Percentiles rank a stretch among this genome's conserved stretches.
Conservation (phyloP, 2,888 invertebrate genomes). For the Drosophila sordidula region DNA sequence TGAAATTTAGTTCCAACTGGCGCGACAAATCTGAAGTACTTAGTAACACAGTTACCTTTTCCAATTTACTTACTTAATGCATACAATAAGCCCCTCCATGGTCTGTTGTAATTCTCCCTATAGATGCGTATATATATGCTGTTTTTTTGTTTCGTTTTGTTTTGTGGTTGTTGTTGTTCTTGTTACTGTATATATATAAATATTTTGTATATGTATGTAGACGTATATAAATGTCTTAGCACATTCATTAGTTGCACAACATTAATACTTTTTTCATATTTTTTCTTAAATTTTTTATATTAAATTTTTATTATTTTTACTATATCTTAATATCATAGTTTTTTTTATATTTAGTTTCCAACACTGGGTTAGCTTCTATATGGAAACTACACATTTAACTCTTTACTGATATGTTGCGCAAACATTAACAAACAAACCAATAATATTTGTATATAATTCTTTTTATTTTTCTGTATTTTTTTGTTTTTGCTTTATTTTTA, state of each 20-base stretch:
- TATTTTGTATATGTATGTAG: conserved; percentile 77
- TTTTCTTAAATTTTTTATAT: conserved; percentile 45
- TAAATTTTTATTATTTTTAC: conserved; percentile 47
- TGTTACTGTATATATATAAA: conserved; percentile 59
- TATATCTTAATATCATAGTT: conserved; percentile 51
- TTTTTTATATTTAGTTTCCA: conserved; percentile 59
- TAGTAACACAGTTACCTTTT: conserved; percentile 1
- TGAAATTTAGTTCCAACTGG: not conserved
- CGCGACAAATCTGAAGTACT: conserved; percentile 2
- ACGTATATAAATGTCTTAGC: conserved; percentile 79
- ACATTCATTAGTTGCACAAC: conserved; percentile 81
- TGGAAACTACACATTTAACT: conserved; percentile 78
- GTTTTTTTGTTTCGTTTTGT: conserved; percentile 6
- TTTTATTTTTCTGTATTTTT: conserved; percentile 39
- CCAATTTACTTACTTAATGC: not conserved
- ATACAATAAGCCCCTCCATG: not conserved
- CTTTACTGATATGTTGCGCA: conserved; percentile 85
- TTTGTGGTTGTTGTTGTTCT: conserved; percentile 29
- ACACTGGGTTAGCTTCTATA: conserved; percentile 63
- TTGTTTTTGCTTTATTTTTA: conserved; percentile 31
- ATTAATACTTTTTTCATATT: conserved; percentile 68
- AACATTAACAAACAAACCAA: conserved; percentile 85
- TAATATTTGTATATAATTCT: conserved; percentile 70
- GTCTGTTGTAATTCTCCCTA: conserved; percentile 22
- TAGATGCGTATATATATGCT: conserved; percentile 49